Conservation (phyloP, 2,113 vertebrate genomes). For the Pogonocichla stellata region DNA sequence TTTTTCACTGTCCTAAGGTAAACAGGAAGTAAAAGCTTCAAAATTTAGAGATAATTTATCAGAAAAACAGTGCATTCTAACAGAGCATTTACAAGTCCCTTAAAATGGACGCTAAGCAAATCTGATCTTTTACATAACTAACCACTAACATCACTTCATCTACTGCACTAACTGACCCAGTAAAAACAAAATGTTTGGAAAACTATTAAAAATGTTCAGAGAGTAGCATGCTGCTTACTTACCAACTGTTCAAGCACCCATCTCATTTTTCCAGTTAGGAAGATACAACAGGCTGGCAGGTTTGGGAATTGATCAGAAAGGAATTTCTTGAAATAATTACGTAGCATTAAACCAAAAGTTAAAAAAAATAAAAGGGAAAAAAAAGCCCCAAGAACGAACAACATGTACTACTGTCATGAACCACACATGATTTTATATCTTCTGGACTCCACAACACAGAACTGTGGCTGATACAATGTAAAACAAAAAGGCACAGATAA, state of each 20-base stretch:
- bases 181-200: constrained; percentile 66
- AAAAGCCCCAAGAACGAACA: constrained; percentile 47
- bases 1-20: constrained; percentile 55
- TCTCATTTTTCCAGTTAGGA: constrained; percentile 81
- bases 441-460: constrained; percentile 71
- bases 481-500: constrained; percentile 68
- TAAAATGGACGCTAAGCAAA: constrained; percentile 65
- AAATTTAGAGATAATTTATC: constrained; percentile 62
- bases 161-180: constrained; percentile 40
- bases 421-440: constrained; percentile 76
- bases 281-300: constrained; percentile 82
- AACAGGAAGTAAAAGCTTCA: constrained; percentile 72
- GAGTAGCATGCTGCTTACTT: constrained; percentile 80
- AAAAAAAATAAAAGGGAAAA: neutral
- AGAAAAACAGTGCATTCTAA: constrained; percentile 64
- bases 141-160: constrained; percentile 32
- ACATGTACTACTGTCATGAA: constrained; percentile 74
- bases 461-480: constrained; percentile 68
- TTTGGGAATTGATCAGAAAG: constrained; percentile 81
- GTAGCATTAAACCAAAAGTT: constrained; percentile 71
- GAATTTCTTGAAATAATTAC: constrained; percentile 79
- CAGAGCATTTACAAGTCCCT: constrained; percentile 37
- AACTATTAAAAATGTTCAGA: constrained; percentile 73
- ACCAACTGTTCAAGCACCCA: constrained; percentile 80
- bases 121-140: constrained; percentile 7